Base-by-base conservation (phyloP, 1,140 invertebrate genomes). In the Anthonomus grandis region DNA sequence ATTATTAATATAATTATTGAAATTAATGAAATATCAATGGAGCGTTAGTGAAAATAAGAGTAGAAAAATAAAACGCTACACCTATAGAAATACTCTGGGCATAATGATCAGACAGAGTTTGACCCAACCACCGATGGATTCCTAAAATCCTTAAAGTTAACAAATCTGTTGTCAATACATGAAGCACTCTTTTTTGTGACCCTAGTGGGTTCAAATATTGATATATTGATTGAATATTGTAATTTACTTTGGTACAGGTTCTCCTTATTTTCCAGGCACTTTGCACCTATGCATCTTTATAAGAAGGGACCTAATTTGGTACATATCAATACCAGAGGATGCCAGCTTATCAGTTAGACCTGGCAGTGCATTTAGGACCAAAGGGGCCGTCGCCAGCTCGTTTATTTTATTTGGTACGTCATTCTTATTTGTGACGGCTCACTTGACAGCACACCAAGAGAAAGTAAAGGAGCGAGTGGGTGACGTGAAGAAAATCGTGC, bases 391-490 rank as follows among this genome's bases (percentile, higher is more conserved):
- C 13, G 92, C 88, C 0, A 85, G 94, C 63, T 87, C 86, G 8
- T 90, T 97, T 66, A 87, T 88, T 60, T 74, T 97, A 12, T 97
- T 97, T 75, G 94, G 94, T 2, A 94, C 92, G 0, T 92, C 91
- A 15, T 92, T 95, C 73, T 77, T 97, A 4, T 97, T 97, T 70
- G 86, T 97, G 0, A 95, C 92, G 9, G 91, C 90, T 18, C 94
- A 97, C 80, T 81, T 97, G 60, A 93, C 91, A 0, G 91, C 93
- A 18, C 89, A 94, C 70, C 86, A 89, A 64, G 88, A 93, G 59
- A 91, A 91, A 73, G 85, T 91, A 0, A 89, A 92, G 65, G 90
- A 93, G 65, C 78, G 93, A 42, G 80, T 95, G 0, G 84, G 86
- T 10, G 92, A 96, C 74, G 90, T 95, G 25, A 88, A 88, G 64